phyloP scores from a whole-genome alignment of 2,888 invertebrate species.

The Plagodis pulveraria region DNA sequence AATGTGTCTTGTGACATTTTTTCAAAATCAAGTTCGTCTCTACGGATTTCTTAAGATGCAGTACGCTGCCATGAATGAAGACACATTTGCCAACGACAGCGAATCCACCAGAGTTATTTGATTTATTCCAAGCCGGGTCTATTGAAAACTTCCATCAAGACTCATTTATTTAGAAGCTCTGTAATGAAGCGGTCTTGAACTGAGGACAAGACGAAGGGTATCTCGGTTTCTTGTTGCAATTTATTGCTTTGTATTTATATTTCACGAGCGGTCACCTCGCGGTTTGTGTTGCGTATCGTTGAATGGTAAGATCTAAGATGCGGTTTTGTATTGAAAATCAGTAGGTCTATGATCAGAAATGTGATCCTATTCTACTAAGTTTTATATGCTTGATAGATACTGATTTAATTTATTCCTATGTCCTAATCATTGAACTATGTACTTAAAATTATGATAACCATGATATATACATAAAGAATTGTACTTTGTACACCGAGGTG shows the following conservation, averaged over 20 bases:
- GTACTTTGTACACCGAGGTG: no score
- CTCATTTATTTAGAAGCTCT: constrained; percentile 61
- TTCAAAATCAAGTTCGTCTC: constrained; percentile 45
- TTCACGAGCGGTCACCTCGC: constrained; percentile 15
- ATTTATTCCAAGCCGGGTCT: constrained; percentile 72
- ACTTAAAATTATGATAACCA: no score
- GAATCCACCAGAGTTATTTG: constrained; percentile 74
- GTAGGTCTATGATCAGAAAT: background rate
- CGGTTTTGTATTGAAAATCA: background rate
- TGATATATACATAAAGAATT: no score
- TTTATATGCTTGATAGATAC: no score
- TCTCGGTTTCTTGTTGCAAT: constrained; percentile 44
- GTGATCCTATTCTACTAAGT: no score
- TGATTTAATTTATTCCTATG: no score
- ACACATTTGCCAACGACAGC: constrained; percentile 81
- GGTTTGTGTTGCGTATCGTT: constrained; percentile 2
- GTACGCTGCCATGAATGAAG: constrained; percentile 78
- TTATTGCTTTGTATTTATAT: constrained; percentile 42
- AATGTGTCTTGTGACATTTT: no score
- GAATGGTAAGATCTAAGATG: background rate
- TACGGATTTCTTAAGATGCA: constrained; percentile 50
- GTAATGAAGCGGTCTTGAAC: constrained; percentile 59
- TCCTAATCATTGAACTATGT: no score
- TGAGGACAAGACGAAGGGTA: constrained; percentile 45
- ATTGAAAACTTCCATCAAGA: constrained; percentile 73